Conservation (phyloP, 2,888 invertebrate species). For the Azorinus chamasolen region DNA sequence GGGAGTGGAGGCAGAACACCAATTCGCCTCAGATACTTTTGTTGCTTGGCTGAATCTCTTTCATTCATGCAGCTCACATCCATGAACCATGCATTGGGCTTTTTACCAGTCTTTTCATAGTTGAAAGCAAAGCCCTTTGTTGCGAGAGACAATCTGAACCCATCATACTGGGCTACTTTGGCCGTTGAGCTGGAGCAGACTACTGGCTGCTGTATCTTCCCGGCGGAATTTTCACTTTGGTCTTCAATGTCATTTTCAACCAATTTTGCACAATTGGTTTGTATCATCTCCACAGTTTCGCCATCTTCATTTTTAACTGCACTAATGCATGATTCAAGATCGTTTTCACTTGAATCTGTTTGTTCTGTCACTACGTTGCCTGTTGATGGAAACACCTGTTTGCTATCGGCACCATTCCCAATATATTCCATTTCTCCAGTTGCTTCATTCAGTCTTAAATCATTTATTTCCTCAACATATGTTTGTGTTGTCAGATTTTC, state of each 20-base stretch:
- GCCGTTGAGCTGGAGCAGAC: constrained; percentile 29
- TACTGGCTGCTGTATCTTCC: constrained; percentile 4
- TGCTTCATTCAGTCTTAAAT: constrained; percentile 18
- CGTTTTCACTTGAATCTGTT: too few species aligned
- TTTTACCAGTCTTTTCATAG: constrained; percentile 76
- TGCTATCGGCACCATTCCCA: background rate
- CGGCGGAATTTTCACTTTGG: background rate
- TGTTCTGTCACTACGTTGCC: too few species aligned
- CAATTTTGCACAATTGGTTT: background rate
- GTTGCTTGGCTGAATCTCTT: constrained; percentile 64
- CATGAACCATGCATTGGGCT: constrained; percentile 79
- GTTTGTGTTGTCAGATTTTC: background rate
- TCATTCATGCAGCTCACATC: constrained; percentile 68
- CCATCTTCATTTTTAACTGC: background rate
- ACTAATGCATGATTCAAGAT: too few species aligned
- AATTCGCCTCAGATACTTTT: constrained; percentile 59
- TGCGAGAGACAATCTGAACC: constrained; percentile 73
- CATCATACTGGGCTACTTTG: constrained; percentile 62
- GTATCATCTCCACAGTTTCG: background rate
- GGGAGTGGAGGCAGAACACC: constrained; percentile 17
- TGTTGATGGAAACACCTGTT: too few species aligned
- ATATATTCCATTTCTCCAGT: constrained; percentile 18
- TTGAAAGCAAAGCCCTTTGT: constrained; percentile 76
- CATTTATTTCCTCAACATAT: constrained; percentile 2
- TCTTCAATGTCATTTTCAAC: background rate